A percentile compares a stretch with the other conserved stretches of the same genome.
Evolutionary conservation across 2,888 invertebrate species (phyloP).

Genomic region (Lepidochrysops patricia): DNA sequence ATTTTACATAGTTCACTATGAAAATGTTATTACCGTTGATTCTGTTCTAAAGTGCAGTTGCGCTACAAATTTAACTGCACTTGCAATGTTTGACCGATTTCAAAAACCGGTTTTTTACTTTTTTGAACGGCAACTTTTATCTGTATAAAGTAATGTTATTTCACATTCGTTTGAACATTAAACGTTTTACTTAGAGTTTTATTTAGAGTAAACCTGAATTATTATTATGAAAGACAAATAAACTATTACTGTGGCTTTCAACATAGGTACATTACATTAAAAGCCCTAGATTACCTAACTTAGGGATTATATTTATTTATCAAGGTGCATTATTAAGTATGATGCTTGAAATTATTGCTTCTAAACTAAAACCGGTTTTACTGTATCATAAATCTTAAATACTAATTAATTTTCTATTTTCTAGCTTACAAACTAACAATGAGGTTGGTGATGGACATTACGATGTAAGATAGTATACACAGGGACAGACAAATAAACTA

Average conservation of each 20-base stretch:
- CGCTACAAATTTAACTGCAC: neutral
- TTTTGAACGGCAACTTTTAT: neutral
- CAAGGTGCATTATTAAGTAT: no score
- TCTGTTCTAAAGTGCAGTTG: conserved; percentile 6
- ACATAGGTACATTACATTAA: no score
- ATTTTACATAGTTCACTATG: conserved; percentile 17
- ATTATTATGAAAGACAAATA: no score
- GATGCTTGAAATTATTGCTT: neutral
- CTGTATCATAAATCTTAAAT: conserved; percentile 23
- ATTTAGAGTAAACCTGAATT: no score
- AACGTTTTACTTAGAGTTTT: no score
- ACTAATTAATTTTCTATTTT: conserved; percentile 41
- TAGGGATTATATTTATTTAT: no score
- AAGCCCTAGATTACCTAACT: no score
- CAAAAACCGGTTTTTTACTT: neutral
- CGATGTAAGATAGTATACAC: conserved; percentile 67
- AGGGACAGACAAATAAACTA: conserved; percentile 34
- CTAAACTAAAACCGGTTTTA: neutral
- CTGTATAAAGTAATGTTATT: neutral
- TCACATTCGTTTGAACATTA: no score
- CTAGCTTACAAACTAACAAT: conserved; percentile 68
- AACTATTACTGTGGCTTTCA: no score
- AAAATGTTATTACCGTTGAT: conserved; percentile 16
- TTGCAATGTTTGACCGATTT: conserved; percentile 7
- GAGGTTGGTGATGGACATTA: conserved; percentile 55